Evolutionary conservation across 2,797 vertebrate genomes (phyloP), one percentile per base, ranked within the genome.

Genomic region (Stomatorhinus walkeri): DNA sequence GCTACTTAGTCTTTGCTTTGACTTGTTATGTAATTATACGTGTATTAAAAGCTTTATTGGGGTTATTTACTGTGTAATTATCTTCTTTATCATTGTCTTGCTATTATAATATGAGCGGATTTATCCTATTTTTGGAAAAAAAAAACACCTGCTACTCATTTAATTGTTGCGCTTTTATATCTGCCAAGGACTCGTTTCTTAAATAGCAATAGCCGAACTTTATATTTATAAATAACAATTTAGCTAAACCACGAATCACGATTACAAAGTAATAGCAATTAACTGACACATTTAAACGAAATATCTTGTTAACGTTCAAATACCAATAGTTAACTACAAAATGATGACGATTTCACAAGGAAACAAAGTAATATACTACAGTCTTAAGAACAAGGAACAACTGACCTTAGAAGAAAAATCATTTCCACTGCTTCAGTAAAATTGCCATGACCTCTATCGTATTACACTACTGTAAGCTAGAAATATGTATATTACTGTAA

Each of bases 381-480:
- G 36, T 81, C 76, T 81, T 81, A 81, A 81, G 76, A 46, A 46
- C 40, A n/a, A 81, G 76, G 76, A 81, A 81, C 76, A 81, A 81
- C 76, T 81, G 76, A 81, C 76, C 40, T 46, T 81, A 46, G 76
- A n/a, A 81, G 76, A 46, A 81, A 81, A 43, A 46, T 81, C 40
- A 81, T 81, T 81, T 81, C 76, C 76, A 81, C 19, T 46, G 76
- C 76, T 81, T 81, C 40, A 46, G 76, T 81, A 81, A 81, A 46
- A 81, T 46, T 43, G 40, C 40, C 40, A 4, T 43, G 76, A 81
- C 36, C 76, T 46, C 36, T 81, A 85, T 49, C 22, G 48, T 85
- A 48, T 49, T 46, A 52, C 51, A 59, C 32, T 59, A 59, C 24
- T 36, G 32, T 56, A 40, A 32, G n/a, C 28, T 19, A 28, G 32